Evolutionary conservation across 2,113 vertebrate genomes (phyloP).

Genomic region (rat (Rattus norvegicus)): GRCr8 NC_086030.1:14701501-14702000

Average conservation of each 20-base stretch:
- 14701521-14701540: constrained; percentile 89
- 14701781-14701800: background rate
- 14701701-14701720: constrained; percentile 89
- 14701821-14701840: background rate
- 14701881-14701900: background rate
- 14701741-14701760: constrained; percentile 97
- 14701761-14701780: constrained; percentile 86
- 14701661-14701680: constrained; percentile 92
- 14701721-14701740: constrained; percentile 92
- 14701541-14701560: constrained; percentile 90
- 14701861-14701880: background rate
- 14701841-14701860: background rate
- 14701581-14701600: constrained; percentile 78
- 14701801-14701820: rapidly evolving
- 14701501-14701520: constrained; percentile 91
- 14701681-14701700: constrained; percentile 89
- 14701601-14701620: constrained; percentile 97
- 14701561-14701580: constrained; percentile 91
- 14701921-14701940: background rate
- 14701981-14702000: background rate
- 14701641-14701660: constrained; percentile 92
- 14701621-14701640: constrained; percentile 95
- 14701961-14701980: background rate
- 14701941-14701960: background rate
- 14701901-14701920: background rate